Conservation (phyloP, 1,140 invertebrate genomes). For the Pseudomyrmex pallidus region DNA sequence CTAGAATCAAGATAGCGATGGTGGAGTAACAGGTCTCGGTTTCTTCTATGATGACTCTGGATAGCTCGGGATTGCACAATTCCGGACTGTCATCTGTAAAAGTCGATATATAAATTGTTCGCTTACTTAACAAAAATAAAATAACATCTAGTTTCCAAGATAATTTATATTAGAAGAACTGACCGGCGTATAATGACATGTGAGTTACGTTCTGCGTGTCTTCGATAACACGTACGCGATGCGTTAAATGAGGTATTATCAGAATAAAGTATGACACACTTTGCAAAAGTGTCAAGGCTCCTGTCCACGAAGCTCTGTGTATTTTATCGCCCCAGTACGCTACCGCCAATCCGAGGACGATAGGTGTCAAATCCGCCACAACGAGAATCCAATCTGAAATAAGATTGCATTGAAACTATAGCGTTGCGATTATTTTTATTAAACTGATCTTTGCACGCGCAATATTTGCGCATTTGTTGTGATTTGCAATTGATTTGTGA, state of each 20-base stretch:
- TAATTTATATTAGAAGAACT: not conserved
- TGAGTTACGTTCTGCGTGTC: slow-evolving; percentile 77
- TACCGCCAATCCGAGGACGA: slow-evolving; percentile 84
- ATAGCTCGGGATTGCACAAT: slow-evolving; percentile 74
- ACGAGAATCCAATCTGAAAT: slow-evolving; percentile 86
- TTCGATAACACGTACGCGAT: slow-evolving; percentile 77
- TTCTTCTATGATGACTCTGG: slow-evolving; percentile 72
- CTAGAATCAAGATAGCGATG: slow-evolving; percentile 85
- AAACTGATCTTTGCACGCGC: too few species aligned
- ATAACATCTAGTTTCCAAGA: too few species aligned
- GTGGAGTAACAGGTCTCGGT: slow-evolving; percentile 81
- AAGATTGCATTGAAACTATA: not conserved
- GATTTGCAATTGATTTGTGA: not conserved
- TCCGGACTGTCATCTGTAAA: slow-evolving; percentile 82
- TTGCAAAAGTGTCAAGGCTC: slow-evolving; percentile 86
- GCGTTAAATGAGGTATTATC: slow-evolving; percentile 86
- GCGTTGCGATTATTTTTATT: not conserved
- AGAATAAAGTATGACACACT: slow-evolving; percentile 84
- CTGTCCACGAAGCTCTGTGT: slow-evolving; percentile 87
- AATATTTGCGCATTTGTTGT: not conserved
- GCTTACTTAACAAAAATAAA: too few species aligned
- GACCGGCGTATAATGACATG: slow-evolving; percentile 80
- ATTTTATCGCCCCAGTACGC: slow-evolving; percentile 87
- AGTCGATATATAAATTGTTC: not conserved
- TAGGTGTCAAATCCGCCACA: slow-evolving; percentile 85